Conservation (phyloP, 2,888 invertebrate species). For the Zygogramma bicolorata region DNA sequence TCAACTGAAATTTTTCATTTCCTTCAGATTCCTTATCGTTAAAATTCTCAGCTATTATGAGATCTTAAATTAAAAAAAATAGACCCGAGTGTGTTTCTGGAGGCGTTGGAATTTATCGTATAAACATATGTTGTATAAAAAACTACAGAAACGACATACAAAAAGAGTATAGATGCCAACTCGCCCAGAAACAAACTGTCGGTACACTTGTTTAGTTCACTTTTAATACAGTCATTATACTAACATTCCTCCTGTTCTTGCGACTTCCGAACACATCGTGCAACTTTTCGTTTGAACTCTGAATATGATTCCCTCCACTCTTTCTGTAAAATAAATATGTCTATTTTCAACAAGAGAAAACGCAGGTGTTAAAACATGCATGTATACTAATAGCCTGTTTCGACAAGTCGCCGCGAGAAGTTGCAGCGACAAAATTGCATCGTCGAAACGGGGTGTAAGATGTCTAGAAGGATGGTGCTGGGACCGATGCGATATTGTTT, state of each 20-base stretch:
- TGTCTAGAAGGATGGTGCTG: no score
- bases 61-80: conserved; percentile 37
- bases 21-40: conserved; percentile 34
- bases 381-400: no score
- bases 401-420: no score
- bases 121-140: conserved; percentile 47
- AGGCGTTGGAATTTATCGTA: conserved; percentile 45
- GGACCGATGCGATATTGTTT: no score
- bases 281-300: conserved; percentile 98
- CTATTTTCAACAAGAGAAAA: neutral
- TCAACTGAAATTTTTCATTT: conserved; percentile 38
- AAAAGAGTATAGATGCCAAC: conserved; percentile 49
- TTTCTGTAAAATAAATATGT: conserved; percentile 82
- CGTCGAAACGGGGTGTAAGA: no score
- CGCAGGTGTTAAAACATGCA: neutral
- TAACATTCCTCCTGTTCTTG: conserved; percentile 99
- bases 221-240: conserved; percentile 70
- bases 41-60: conserved; percentile 39
- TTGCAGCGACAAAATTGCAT: no score
- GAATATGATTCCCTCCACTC: conserved; percentile 98
- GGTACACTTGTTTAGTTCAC: conserved; percentile 44
- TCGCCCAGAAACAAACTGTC: conserved; percentile 52
- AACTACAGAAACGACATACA: conserved; percentile 48
- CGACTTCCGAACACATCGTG: conserved; percentile 97
- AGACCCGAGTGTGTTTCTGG: conserved; percentile 45